A percentile compares a stretch with the other conserved stretches of the same genome.
Conservation (phyloP, 37 sponge, comb jelly and placozoan genomes). For the Spongilla lacustris region DNA sequence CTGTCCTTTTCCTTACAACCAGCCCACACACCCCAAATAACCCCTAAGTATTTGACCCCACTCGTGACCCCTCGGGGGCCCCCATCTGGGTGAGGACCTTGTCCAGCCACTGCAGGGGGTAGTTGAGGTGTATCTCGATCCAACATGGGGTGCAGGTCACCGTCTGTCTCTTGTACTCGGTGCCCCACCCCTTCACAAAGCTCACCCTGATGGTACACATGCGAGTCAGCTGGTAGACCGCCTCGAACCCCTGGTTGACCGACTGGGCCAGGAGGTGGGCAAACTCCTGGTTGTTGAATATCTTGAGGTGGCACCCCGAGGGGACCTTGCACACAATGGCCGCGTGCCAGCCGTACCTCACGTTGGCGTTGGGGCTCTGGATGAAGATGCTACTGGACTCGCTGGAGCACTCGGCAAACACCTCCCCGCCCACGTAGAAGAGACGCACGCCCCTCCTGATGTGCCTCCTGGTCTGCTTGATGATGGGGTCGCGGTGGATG, state of each 20-base stretch:
- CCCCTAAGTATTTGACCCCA: neutral
- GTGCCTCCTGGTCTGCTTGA: slow-evolving; percentile 82
- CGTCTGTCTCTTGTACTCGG: slow-evolving; percentile 88
- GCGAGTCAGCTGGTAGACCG: slow-evolving; percentile 93
- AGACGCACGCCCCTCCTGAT: slow-evolving; percentile 86
- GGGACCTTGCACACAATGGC: slow-evolving; percentile 95
- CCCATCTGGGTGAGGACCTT: slow-evolving; percentile 91
- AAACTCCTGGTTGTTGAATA: slow-evolving; percentile 93
- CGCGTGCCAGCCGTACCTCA: slow-evolving; percentile 88
- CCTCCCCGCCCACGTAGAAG: slow-evolving; percentile 86
- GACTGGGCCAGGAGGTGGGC: slow-evolving; percentile 80
- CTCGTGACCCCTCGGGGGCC: slow-evolving; percentile 35
- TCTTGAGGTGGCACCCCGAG: slow-evolving; percentile 78
- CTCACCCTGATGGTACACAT: slow-evolving; percentile 94
- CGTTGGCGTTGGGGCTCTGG: slow-evolving; percentile 87
- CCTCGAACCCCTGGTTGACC: slow-evolving; percentile 87
- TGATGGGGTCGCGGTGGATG: too few relatives aligned
- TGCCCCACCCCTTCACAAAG: slow-evolving; percentile 99
- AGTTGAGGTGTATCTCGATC: slow-evolving; percentile 92
- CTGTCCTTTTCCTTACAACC: too few relatives aligned
- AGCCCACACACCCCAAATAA: too few relatives aligned
- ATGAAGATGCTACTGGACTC: slow-evolving; percentile 80
- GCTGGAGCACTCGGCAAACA: slow-evolving; percentile 82
- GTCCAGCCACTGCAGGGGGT: slow-evolving; percentile 96
- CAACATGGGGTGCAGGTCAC: slow-evolving; percentile 96